Evolutionary conservation across 2,113 vertebrate genomes (phyloP).

Genomic region (Nothobranchius furzeri): DNA sequence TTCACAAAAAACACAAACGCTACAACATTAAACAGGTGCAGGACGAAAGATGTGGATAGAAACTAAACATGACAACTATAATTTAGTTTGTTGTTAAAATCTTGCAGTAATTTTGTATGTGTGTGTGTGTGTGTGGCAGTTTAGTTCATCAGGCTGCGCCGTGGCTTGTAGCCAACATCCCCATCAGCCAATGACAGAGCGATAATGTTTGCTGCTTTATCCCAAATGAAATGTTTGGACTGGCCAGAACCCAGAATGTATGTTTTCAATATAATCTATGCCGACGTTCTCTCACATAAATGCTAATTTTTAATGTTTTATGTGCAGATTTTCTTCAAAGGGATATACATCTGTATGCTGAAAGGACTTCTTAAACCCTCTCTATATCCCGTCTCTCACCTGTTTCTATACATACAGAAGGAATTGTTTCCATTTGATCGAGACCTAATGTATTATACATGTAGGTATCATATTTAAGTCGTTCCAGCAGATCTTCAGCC

Average conservation of each 20-base stretch:
- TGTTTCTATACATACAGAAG: too few relatives aligned
- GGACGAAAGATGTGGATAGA: not conserved
- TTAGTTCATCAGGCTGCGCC: not conserved
- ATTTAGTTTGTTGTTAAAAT: not conserved
- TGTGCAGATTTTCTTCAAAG: too few relatives aligned
- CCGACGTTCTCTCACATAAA: too few relatives aligned
- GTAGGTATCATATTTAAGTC: too few relatives aligned
- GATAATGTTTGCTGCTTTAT: conserved; percentile 16
- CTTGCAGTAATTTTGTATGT: not conserved
- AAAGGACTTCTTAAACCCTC: too few relatives aligned
- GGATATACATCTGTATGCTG: too few relatives aligned
- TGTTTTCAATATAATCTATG: not conserved
- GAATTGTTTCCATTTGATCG: too few relatives aligned
- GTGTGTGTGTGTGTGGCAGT: not conserved
- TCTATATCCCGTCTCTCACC: too few relatives aligned
- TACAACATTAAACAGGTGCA: not conserved
- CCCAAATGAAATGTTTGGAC: conserved; percentile 35
- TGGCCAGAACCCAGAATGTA: conserved; percentile 10
- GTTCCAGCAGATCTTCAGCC: too few relatives aligned
- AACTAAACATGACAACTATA: not conserved
- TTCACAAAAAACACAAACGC: not conserved
- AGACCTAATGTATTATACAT: too few relatives aligned
- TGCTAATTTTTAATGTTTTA: too few relatives aligned
- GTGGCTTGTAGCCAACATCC: conserved; percentile 7
- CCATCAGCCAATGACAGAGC: conserved; percentile 20